phyloP scores from a whole-genome alignment of 2,797 vertebrate genomes.

The Myripristis murdjan region DNA sequence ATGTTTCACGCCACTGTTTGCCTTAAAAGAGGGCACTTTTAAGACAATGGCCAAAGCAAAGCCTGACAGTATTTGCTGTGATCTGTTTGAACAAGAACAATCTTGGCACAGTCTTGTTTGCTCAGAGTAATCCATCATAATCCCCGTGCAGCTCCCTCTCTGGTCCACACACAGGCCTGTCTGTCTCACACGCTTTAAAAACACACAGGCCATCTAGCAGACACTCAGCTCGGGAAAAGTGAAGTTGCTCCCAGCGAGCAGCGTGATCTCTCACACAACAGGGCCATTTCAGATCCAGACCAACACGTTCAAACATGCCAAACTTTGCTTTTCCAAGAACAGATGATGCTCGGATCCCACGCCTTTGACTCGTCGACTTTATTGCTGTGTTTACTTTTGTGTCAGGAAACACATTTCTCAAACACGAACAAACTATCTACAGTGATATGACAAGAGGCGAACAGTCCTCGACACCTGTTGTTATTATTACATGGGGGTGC shows the following conservation, averaged over 20 bases:
- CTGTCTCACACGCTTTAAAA: not conserved
- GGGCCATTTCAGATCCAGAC: not conserved
- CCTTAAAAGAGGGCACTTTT: conserved; percentile 64
- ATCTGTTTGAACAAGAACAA: conserved; percentile 85
- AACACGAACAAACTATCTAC: too few species aligned
- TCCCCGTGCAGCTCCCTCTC: conserved; percentile 43
- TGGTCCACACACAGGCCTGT: conserved; percentile 12
- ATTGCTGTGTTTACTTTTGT: not conserved
- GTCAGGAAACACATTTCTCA: not conserved
- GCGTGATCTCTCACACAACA: not conserved
- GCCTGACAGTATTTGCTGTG: conserved; percentile 67
- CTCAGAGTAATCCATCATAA: conserved; percentile 74
- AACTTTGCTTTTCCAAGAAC: not conserved
- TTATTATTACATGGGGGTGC: not conserved
- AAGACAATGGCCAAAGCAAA: conserved; percentile 33
- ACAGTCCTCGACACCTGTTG: not conserved
- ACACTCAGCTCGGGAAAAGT: too few species aligned
- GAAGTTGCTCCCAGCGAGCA: too few species aligned
- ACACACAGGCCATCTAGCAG: not conserved
- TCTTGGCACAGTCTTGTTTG: conserved; percentile 82
- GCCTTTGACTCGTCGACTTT: not conserved
- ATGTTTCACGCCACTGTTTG: conserved; percentile 61
- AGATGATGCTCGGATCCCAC: not conserved
- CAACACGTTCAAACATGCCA: not conserved
- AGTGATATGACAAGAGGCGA: not conserved